phyloP scores from a whole-genome alignment of 2,888 invertebrate genomes.

The Dryomyza anilis region DNA sequence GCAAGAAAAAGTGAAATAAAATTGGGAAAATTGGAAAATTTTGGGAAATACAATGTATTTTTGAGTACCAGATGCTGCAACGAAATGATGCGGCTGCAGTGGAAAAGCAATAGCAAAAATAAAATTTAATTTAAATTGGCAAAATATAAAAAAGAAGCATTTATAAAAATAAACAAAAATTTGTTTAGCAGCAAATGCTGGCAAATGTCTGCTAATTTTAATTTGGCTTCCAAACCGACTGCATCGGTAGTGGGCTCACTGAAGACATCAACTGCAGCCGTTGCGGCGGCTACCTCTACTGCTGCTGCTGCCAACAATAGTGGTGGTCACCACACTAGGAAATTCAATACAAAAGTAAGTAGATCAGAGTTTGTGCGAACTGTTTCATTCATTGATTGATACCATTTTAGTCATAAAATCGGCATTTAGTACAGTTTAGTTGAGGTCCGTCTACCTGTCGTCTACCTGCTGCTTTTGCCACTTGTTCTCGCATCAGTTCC shows the following conservation, averaged over 20 bases:
- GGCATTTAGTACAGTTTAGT: background rate
- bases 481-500: slow-evolving; percentile 10
- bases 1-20: background rate
- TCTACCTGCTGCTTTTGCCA: slow-evolving; percentile 21
- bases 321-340: background rate
- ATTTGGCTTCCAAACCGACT: slow-evolving; percentile 9
- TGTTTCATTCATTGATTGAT: background rate
- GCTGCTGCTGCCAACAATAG: slow-evolving; percentile 26
- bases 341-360: slow-evolving; percentile 32
- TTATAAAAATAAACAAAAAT: no score
- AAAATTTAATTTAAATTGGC: no score
- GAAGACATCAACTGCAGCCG: slow-evolving; percentile 9
- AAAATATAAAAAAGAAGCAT: no score
- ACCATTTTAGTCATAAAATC: background rate
- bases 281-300: no score
- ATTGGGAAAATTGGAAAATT: background rate
- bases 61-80: background rate
- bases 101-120: no score
- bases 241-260: background rate
- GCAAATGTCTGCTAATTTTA: slow-evolving; percentile 13
- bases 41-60: background rate
- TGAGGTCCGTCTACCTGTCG: background rate
- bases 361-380: background rate
- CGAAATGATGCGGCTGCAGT: background rate
- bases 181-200: no score